Conservation (phyloP, 1,140 invertebrate genomes). For the Philopotamus ludificatus region DNA sequence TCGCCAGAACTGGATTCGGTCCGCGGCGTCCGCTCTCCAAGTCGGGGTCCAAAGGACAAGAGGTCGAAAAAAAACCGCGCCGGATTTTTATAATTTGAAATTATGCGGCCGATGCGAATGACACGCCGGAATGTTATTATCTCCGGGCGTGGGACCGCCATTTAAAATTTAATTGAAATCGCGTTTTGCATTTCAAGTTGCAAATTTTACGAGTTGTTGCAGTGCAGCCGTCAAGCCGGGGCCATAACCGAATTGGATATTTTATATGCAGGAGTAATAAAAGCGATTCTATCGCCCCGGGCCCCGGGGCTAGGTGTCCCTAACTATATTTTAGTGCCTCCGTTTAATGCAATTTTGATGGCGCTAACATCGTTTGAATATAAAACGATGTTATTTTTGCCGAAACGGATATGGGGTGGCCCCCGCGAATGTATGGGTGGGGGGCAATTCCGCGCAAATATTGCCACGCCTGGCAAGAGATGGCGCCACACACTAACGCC, state of each 20-base stretch:
- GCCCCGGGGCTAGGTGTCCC: conserved; percentile 16
- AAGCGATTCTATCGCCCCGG: conserved; percentile 25
- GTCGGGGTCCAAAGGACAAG: too few species aligned
- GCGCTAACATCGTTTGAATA: conserved; percentile 41
- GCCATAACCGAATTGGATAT: conserved; percentile 39
- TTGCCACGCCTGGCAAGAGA: conserved; percentile 19
- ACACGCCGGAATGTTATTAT: too few species aligned
- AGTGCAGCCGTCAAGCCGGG: not conserved
- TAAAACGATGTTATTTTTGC: conserved; percentile 42
- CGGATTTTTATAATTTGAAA: too few species aligned
- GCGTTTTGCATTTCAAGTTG: too few species aligned
- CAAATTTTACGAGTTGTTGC: not conserved
- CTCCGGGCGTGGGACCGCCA: too few species aligned
- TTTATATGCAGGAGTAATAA: conserved; percentile 41
- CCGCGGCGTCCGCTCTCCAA: too few species aligned
- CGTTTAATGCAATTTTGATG: conserved; percentile 43
- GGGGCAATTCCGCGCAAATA: conserved; percentile 38
- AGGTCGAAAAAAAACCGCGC: too few species aligned
- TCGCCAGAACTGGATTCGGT: too few species aligned
- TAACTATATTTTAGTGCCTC: conserved; percentile 42
- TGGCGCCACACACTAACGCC: conserved; percentile 14
- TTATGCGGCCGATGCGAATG: too few species aligned
- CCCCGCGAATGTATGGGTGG: conserved; percentile 35
- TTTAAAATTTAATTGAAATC: too few species aligned
- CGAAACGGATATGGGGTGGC: conserved; percentile 32